Conservation (phyloP, 2,113 vertebrate species). For the Pithys albifrons region DNA sequence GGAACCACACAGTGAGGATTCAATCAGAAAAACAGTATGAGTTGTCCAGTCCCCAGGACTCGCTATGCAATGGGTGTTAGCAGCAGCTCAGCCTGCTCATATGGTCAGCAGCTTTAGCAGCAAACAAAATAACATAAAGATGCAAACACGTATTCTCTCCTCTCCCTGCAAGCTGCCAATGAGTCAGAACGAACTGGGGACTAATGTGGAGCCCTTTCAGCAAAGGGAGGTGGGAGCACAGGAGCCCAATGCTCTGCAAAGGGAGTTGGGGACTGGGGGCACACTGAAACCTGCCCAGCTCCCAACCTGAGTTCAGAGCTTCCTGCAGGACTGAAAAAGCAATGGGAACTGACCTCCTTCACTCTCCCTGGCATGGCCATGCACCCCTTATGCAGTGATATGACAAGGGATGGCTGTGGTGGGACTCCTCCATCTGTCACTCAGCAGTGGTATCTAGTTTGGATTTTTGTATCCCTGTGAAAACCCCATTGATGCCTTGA, state of each 20-base stretch:
- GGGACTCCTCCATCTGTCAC: neutral
- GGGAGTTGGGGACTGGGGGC: neutral
- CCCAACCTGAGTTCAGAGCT: accelerated
- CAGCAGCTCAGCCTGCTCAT: neutral
- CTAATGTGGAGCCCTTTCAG: neutral
- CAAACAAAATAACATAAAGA: neutral
- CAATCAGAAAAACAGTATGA: neutral
- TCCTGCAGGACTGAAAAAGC: neutral
- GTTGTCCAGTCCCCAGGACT: neutral
- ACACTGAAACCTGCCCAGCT: neutral
- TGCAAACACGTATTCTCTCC: neutral
- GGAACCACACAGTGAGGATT: neutral
- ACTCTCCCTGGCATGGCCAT: accelerated
- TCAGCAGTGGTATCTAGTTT: neutral
- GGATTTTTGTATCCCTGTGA: neutral
- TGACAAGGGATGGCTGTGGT: neutral
- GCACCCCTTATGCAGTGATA: neutral
- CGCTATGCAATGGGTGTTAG: neutral
- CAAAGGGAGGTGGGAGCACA: neutral
- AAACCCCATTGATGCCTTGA: neutral
- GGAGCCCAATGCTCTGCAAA: neutral
- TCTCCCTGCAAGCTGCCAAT: neutral
- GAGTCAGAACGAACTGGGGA: neutral
- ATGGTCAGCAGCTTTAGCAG: neutral
- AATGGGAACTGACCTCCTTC: neutral